Conservation (phyloP, 2,888 invertebrate genomes). For the Emmelina monodactyla region DNA sequence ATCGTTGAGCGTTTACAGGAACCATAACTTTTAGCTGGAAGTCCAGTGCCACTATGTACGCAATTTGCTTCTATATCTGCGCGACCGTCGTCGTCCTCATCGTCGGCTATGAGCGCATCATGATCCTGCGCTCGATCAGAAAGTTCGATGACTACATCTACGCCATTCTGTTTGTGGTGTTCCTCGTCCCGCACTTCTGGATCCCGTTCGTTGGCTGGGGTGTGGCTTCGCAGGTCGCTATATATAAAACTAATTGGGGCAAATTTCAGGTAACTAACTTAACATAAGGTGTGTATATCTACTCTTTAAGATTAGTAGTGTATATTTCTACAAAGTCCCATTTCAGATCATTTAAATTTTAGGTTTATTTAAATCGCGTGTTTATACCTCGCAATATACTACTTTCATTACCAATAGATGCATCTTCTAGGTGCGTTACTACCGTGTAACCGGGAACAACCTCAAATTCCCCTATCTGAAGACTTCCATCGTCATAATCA, state of each 20-base stretch:
- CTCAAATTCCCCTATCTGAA: slow-evolving; percentile 69
- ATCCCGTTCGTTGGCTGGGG: slow-evolving; percentile 76
- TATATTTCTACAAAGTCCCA: neutral
- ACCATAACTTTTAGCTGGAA: slow-evolving; percentile 71
- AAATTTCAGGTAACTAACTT: slow-evolving; percentile 72
- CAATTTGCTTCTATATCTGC: slow-evolving; percentile 68
- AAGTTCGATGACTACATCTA: slow-evolving; percentile 76
- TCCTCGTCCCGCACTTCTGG: slow-evolving; percentile 74
- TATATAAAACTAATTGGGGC: slow-evolving; percentile 74
- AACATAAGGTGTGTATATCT: slow-evolving; percentile 3
- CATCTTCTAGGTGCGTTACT: slow-evolving; percentile 54
- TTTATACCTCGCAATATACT: neutral
- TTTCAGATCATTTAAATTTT: neutral
- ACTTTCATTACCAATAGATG: slow-evolving; percentile 4
- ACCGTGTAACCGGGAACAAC: slow-evolving; percentile 65
- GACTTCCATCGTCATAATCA: slow-evolving; percentile 67
- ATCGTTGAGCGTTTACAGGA: too few species aligned
- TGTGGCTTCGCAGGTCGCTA: slow-evolving; percentile 72
- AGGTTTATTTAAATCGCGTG: neutral
- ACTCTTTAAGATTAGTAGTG: neutral
- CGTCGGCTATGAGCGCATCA: slow-evolving; percentile 69
- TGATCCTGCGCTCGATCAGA: slow-evolving; percentile 66
- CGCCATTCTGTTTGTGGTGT: slow-evolving; percentile 71
- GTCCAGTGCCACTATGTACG: slow-evolving; percentile 70
- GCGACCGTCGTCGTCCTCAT: slow-evolving; percentile 65